These are phyloP conservation scores for Geotrupes spiniger DNA, from an alignment of 2,888 invertebrate species.

Conservation along the genomic window DNA sequence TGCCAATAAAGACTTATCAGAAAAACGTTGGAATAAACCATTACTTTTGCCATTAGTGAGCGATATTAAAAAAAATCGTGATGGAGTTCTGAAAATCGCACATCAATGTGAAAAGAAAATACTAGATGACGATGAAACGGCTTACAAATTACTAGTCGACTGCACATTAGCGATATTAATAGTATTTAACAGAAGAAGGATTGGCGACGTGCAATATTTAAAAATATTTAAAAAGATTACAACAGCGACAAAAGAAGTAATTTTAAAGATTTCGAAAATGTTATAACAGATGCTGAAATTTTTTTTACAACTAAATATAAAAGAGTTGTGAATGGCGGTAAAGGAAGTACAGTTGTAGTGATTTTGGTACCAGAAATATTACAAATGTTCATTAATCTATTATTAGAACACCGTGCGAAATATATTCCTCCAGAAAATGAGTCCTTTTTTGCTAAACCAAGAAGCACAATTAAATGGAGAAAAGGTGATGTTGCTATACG, in stretches of 20 bases:
- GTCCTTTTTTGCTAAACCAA: conserved; percentile 31
- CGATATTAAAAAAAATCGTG: conserved; percentile 22
- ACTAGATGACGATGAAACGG: conserved; percentile 1
- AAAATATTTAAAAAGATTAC: conserved; percentile 29
- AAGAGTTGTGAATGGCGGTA: conserved; percentile 33
- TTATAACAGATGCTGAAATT: conserved; percentile 27
- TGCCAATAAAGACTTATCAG: conserved; percentile 19
- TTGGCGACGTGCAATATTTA: conserved; percentile 25
- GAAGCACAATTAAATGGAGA: conserved; percentile 32
- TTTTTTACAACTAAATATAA: conserved; percentile 30
- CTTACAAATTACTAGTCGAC: conserved; percentile 18
- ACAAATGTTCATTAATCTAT: conserved; percentile 27
- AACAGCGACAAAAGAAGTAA: conserved; percentile 18
- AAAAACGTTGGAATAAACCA: conserved; percentile 26
- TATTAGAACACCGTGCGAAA: conserved; percentile 29
- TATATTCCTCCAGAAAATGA: conserved; percentile 32
- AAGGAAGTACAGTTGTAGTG: conserved; percentile 34
- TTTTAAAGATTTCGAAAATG: conserved; percentile 29
- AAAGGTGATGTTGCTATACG: conserved; percentile 33
- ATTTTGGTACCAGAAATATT: conserved; percentile 32
- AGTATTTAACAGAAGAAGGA: conserved; percentile 24
- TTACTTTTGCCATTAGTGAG: conserved; percentile 22
- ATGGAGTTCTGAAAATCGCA: conserved; percentile 14
- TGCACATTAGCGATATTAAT: conserved; percentile 22
- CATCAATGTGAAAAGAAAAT: conserved; percentile 8